phyloP scores from a whole-genome alignment of 2,888 invertebrate genomes.

The Mantis religiosa region DNA sequence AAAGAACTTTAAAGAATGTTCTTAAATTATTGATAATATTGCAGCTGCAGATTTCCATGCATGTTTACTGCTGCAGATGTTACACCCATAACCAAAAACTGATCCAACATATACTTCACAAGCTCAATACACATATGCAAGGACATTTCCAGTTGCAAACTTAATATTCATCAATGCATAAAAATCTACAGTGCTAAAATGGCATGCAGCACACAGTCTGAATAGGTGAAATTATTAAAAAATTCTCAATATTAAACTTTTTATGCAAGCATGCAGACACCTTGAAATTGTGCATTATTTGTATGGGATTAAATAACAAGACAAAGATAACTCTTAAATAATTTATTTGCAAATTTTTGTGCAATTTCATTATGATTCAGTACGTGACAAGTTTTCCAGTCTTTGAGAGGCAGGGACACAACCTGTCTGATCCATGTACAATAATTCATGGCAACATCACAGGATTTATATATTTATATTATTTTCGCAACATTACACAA shows the following conservation, averaged over 20 bases:
- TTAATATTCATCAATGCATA: not conserved
- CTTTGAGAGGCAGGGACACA: conserved; percentile 24
- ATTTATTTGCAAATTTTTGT: conserved; percentile 35
- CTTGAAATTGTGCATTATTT: not conserved
- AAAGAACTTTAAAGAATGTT: too few species aligned
- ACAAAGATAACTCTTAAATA: conserved; percentile 33
- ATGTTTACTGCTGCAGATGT: too few species aligned
- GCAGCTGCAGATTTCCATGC: too few species aligned
- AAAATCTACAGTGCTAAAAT: not conserved
- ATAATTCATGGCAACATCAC: conserved; percentile 28
- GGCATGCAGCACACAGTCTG: not conserved
- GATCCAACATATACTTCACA: not conserved
- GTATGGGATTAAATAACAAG: not conserved
- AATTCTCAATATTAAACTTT: not conserved
- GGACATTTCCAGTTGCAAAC: not conserved
- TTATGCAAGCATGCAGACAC: not conserved
- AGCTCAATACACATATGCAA: not conserved
- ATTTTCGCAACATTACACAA: conserved; percentile 18
- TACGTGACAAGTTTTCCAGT: conserved; percentile 34
- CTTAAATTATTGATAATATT: too few species aligned
- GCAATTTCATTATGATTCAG: conserved; percentile 30
- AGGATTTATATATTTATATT: conserved; percentile 25
- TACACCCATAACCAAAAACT: too few species aligned
- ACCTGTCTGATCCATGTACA: conserved; percentile 17
- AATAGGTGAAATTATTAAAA: not conserved